Evolutionary conservation across 2,888 invertebrate species (phyloP).

Genomic region (Platycnemis pennipes): DNA sequence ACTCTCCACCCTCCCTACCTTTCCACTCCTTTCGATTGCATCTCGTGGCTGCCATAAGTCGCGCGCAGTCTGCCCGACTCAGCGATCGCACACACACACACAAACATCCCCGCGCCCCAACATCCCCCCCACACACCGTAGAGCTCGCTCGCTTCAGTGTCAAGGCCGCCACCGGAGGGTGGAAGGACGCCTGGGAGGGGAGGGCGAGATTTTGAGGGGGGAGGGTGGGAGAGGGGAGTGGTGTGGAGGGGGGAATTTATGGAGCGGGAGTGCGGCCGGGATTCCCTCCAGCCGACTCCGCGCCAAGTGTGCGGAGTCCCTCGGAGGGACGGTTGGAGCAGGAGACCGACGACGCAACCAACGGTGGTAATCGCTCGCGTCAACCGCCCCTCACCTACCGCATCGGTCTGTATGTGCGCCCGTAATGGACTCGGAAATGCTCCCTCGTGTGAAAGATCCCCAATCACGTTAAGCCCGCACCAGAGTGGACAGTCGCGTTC

Average conservation of each 20-base stretch:
- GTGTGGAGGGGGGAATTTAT: background rate
- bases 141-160: conserved; percentile 44
- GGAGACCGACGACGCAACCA: background rate
- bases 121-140: background rate
- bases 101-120: background rate
- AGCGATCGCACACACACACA: background rate
- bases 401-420: background rate
- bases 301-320: background rate
- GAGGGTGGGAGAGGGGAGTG: background rate
- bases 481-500: background rate
- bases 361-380: background rate
- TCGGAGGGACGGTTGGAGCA: background rate
- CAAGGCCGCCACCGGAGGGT: conserved; percentile 50
- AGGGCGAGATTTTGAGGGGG: background rate
- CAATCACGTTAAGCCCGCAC: background rate
- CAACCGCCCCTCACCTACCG: background rate
- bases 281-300: background rate
- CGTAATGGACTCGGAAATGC: conserved; percentile 22
- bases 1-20: background rate
- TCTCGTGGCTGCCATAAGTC: background rate
- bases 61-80: background rate
- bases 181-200: background rate
- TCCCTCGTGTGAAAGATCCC: background rate
- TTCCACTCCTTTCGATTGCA: background rate
- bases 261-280: background rate